A percentile compares a stretch with the other conserved stretches of the same genome.
phyloP scores from a whole-genome alignment of 92 coral and sea anemone species.

The Siderastrea siderea region DNA sequence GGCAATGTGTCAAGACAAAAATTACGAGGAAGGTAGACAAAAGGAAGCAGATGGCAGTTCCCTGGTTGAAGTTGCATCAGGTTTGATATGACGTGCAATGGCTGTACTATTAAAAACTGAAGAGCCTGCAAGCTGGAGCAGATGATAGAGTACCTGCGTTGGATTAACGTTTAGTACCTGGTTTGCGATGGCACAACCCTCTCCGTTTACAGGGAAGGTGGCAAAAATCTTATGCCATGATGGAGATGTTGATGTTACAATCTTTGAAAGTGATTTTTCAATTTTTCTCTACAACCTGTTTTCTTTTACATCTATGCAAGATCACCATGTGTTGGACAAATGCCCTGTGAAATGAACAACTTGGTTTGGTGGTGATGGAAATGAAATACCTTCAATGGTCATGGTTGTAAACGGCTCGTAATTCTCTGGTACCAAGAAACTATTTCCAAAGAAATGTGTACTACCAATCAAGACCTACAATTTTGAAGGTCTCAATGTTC shows the following conservation, averaged over 20 bases:
- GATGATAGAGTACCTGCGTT: slow-evolving; percentile 9
- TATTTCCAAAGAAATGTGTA: slow-evolving; percentile 31
- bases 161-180: slow-evolving; percentile 1
- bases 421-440: slow-evolving; percentile 23
- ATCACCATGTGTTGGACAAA: slow-evolving; percentile 8
- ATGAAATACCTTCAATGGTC: slow-evolving; percentile 21
- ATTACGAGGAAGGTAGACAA: neutral
- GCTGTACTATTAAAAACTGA: slow-evolving; percentile 15
- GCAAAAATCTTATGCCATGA: slow-evolving; percentile 32
- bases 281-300: slow-evolving; percentile 2
- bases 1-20: neutral
- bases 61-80: neutral
- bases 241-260: slow-evolving; percentile 35
- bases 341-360: slow-evolving; percentile 26
- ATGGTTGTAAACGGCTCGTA: slow-evolving; percentile 32
- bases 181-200: slow-evolving; percentile 44
- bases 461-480: slow-evolving; percentile 21
- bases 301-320: slow-evolving; percentile 13
- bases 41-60: neutral
- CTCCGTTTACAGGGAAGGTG: slow-evolving; percentile 34
- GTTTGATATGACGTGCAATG: slow-evolving; percentile 39
- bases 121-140: slow-evolving; percentile 17
- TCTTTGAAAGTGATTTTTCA: slow-evolving; percentile 27
- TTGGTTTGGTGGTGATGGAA: slow-evolving; percentile 31
- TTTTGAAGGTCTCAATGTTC: slow-evolving; percentile 35